These are phyloP conservation scores for Octopus bimaculoides DNA, from an alignment of 1,140 invertebrate genomes.

Conservation along the genomic window DNA sequence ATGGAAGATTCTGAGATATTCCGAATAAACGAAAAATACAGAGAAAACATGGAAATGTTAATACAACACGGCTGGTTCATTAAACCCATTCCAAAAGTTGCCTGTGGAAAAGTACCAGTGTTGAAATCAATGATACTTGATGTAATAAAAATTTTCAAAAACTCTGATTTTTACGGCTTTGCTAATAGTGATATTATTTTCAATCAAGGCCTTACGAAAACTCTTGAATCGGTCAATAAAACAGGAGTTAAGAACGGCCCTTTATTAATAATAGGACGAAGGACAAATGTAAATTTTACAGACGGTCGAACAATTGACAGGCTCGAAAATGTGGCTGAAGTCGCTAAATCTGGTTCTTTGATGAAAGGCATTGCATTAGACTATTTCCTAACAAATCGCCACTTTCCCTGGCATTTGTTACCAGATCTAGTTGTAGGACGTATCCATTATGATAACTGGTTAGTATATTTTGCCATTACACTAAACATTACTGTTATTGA, in stretches of 20 bases:
- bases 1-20: background rate
- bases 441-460: background rate
- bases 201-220: background rate
- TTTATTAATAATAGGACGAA: background rate
- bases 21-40: background rate
- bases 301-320: background rate
- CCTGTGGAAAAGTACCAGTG: background rate
- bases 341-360: background rate
- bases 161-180: background rate
- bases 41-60: background rate
- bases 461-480: background rate
- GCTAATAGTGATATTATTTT: conserved; percentile 1
- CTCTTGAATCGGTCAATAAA: background rate
- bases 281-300: background rate
- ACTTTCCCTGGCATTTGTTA: background rate
- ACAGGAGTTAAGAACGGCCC: background rate
- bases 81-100: background rate
- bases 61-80: background rate
- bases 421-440: background rate
- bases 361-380: background rate
- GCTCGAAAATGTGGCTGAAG: background rate
- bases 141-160: background rate
- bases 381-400: background rate
- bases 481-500: background rate
- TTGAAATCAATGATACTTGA: background rate